These are phyloP conservation scores for Protobothrops flavoviridis DNA, from an alignment of 2,113 vertebrate genomes.

Conservation along the genomic window DNA sequence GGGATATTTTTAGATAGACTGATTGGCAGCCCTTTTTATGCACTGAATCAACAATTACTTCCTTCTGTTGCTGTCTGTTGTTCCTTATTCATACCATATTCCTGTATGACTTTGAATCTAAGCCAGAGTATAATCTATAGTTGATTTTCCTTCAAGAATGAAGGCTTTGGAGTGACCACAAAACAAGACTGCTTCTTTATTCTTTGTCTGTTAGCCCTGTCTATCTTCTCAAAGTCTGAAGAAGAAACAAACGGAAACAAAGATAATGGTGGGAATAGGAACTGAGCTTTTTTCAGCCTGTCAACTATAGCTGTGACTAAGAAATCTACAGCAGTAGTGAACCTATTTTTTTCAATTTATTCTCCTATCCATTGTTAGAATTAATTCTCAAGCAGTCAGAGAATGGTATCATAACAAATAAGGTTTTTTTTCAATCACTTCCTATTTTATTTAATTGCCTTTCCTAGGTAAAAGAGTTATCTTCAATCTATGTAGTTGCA, in stretches of 20 bases:
- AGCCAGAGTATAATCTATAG: neutral
- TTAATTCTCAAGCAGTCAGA: neutral
- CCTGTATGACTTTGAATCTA: neutral
- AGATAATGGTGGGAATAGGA: neutral
- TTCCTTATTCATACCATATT: neutral
- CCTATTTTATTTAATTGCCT: constrained; percentile 19
- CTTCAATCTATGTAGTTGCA: neutral
- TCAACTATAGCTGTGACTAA: neutral
- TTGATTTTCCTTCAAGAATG: neutral
- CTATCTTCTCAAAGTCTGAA: neutral
- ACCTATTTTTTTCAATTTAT: neutral
- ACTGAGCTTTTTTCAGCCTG: neutral
- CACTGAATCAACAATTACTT: neutral
- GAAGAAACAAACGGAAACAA: neutral
- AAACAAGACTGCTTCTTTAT: neutral
- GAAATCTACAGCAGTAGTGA: neutral
- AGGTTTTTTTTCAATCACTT: neutral
- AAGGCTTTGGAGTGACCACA: neutral
- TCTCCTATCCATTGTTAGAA: neutral
- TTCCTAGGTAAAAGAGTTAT: neutral
- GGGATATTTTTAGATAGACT: neutral
- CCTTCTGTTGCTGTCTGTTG: neutral
- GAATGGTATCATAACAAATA: neutral
- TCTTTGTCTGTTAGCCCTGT: neutral
- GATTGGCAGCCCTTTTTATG: neutral